Evolutionary conservation across 1,140 invertebrate species (phyloP).

Genomic region (Ctenoplectra terminalis): DNA sequence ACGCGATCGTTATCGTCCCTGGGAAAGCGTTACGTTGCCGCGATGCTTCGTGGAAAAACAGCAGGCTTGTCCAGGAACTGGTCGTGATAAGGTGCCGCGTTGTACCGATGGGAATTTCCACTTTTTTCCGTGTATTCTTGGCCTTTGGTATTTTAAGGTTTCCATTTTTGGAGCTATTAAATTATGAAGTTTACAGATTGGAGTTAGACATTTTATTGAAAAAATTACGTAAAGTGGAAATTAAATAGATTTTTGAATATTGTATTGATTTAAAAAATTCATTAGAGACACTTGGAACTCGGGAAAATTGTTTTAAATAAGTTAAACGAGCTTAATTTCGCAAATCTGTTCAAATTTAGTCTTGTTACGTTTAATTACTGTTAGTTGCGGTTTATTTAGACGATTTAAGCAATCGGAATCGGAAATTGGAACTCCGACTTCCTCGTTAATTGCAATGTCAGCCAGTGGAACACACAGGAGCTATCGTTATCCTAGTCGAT

Average conservation of each 20-base stretch:
- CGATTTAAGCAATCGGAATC: background rate
- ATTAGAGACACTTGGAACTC: no score
- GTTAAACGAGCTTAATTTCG: no score
- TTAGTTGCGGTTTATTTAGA: no score
- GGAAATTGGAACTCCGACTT: constrained; percentile 63
- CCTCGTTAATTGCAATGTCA: constrained; percentile 57
- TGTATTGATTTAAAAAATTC: no score
- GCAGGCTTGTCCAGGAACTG: background rate
- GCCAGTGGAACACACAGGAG: background rate
- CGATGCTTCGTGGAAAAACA: constrained; percentile 19
- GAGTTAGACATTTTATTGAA: no score
- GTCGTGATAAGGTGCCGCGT: background rate
- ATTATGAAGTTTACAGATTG: no score
- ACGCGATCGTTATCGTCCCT: constrained; percentile 56
- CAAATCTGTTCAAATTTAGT: no score
- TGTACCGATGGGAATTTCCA: background rate
- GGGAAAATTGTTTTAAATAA: no score
- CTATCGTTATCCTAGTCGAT: constrained; percentile 60
- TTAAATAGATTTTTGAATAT: no score
- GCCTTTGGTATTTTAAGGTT: background rate
- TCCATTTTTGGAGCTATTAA: background rate
- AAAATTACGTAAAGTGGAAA: no score
- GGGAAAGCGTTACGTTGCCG: constrained; percentile 56
- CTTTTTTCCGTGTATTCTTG: background rate
- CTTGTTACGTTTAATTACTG: background rate